Evolutionary conservation across 2,888 invertebrate genomes (phyloP).

Genomic region (Acleris emargana): DNA sequence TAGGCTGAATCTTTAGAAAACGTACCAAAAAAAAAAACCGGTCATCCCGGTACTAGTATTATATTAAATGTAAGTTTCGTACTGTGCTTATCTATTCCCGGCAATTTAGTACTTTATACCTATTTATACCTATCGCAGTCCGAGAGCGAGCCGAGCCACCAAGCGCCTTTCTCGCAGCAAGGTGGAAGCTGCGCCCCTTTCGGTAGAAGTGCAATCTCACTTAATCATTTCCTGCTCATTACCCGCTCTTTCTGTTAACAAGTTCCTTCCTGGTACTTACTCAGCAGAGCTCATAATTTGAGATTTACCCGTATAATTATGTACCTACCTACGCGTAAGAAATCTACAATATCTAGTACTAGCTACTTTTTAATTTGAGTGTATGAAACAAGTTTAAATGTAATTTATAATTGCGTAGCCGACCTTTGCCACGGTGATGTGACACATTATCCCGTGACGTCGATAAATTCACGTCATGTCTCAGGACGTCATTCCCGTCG

Average conservation of each 20-base stretch:
- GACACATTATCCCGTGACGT: slow-evolving; percentile 53
- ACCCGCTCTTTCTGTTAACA: slow-evolving; percentile 37
- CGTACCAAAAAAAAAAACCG: too few relatives aligned
- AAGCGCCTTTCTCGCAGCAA: slow-evolving; percentile 6
- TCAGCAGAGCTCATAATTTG: slow-evolving; percentile 20
- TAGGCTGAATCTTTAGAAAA: too few relatives aligned
- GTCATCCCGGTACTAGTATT: too few relatives aligned
- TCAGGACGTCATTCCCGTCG: slow-evolving; percentile 53
- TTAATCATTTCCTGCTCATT: slow-evolving; percentile 38
- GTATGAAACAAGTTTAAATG: background rate
- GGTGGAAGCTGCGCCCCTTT: slow-evolving; percentile 30
- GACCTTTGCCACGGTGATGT: slow-evolving; percentile 40
- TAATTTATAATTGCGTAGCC: slow-evolving; percentile 20
- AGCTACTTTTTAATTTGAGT: too few relatives aligned
- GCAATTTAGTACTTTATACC: too few relatives aligned
- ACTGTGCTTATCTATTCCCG: too few relatives aligned
- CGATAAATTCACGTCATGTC: slow-evolving; percentile 61
- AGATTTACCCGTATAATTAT: slow-evolving; percentile 1
- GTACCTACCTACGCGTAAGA: too few relatives aligned
- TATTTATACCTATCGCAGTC: too few relatives aligned
- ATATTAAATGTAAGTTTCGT: too few relatives aligned
- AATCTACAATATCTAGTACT: too few relatives aligned
- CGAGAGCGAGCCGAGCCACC: background rate
- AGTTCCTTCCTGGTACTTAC: slow-evolving; percentile 20
- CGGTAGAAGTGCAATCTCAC: slow-evolving; percentile 37